Base-by-base conservation (phyloP, 2,113 vertebrate genomes). In the Gymnogyps californianus region DNA sequence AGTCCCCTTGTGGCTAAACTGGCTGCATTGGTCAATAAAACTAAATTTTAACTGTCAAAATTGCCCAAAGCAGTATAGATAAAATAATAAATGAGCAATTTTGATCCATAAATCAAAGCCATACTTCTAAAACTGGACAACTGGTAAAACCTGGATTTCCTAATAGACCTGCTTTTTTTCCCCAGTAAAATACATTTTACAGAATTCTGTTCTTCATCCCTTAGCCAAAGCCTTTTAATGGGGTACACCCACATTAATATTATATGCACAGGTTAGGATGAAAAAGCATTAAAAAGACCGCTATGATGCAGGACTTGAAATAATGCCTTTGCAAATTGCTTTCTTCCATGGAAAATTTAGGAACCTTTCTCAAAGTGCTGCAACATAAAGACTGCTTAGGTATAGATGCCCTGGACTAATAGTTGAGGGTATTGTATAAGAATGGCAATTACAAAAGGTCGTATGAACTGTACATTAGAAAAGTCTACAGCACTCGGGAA, bases 31-130 rank as follows among this genome's bases (percentile, higher is more conserved):
- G 97, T 98, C 98, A 98, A 98, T 98, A 98, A 98, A 98, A 98
- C 97, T 98, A 98, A 97, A 98, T 98, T 98, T 98, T 98, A 98
- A 98, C 98, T 98, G 98, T 98, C 98, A 98, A 97, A 98, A 98
- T 98, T 96, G 97, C 98, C 98, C 87, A 93, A 97, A 98, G 98
- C 97, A 83, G 85, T 98, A 97, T 97, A 98, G 98, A 98, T 98
- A 98, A 98, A 98, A 98, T 98, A 98, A 98, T 98, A 98, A 98
- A 98, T 96, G 98, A 98, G 77, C 92, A 95, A 96, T 98, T 98
- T 98, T 97, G 95, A 98, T 98, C 97, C 97, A 98, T 98, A 98
- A 98, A 98, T 98, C 98, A 98, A 98, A 98, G 90, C 93, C 94
- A 91, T 97, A 94, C 97, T 96, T 98, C 97, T 95, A 96, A 97